phyloP scores from a whole-genome alignment of 2,888 invertebrate species.

The Palloptera scutellata region DNA sequence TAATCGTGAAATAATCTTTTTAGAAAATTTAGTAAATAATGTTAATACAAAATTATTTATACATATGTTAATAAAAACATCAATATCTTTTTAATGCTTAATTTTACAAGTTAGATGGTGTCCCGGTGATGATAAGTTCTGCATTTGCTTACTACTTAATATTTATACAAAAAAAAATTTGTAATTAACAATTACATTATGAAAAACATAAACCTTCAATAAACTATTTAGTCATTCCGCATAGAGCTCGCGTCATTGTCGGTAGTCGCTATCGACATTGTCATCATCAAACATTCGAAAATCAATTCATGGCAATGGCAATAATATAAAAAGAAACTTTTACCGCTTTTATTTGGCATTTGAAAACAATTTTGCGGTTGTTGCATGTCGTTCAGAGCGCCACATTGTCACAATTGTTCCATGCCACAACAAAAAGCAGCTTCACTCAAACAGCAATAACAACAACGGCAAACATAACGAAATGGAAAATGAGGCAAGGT shows the following conservation, averaged over 20 bases:
- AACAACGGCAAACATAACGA: neutral
- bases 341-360: conserved; percentile 32
- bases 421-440: too few relatives aligned
- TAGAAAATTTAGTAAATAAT: too few relatives aligned
- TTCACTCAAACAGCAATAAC: neutral
- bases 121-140: too few relatives aligned
- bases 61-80: too few relatives aligned
- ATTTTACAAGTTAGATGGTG: too few relatives aligned
- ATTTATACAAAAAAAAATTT: too few relatives aligned
- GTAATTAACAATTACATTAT: too few relatives aligned
- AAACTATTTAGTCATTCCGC: neutral
- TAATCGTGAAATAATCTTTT: too few relatives aligned
- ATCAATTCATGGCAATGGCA: conserved; percentile 34
- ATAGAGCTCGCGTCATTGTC: neutral
- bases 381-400: conserved; percentile 39
- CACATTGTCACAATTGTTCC: conserved; percentile 16
- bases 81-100: too few relatives aligned
- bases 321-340: conserved; percentile 31
- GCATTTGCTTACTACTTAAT: too few relatives aligned
- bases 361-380: conserved; percentile 36
- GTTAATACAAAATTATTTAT: too few relatives aligned
- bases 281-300: conserved; percentile 2
- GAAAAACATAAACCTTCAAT: too few relatives aligned
- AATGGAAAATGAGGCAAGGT: conserved; percentile 20
- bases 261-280: conserved; percentile 16